These are phyloP conservation scores for Calliscelio sp. DNA, from an alignment of 2,888 invertebrate genomes.

Conservation along the genomic window DNA sequence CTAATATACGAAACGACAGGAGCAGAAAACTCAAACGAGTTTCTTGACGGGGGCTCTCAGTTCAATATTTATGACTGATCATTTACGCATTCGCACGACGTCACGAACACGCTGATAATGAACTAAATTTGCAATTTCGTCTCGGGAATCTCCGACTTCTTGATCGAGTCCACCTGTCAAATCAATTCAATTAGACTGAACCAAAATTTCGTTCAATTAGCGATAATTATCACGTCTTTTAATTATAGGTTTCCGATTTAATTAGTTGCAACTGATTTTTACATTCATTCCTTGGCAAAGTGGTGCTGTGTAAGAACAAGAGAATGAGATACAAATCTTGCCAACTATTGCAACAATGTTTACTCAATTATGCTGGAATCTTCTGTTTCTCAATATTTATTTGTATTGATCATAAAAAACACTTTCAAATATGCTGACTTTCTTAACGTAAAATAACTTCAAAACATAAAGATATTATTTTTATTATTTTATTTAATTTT, in stretches of 20 bases:
- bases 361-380: too few relatives aligned
- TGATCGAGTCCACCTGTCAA: neutral
- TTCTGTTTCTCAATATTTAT: too few relatives aligned
- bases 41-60: conserved; percentile 39
- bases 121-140: conserved; percentile 39
- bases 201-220: conserved; percentile 18
- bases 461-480: too few relatives aligned
- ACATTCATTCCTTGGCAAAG: too few relatives aligned
- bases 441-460: too few relatives aligned
- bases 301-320: too few relatives aligned
- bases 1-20: conserved; percentile 66
- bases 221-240: conserved; percentile 12
- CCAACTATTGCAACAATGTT: too few relatives aligned
- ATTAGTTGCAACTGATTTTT: too few relatives aligned
- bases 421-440: too few relatives aligned
- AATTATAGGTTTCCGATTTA: conserved; percentile 4
- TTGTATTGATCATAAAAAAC: too few relatives aligned
- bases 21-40: conserved; percentile 66
- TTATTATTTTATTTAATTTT: too few relatives aligned
- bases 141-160: neutral
- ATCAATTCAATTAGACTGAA: conserved; percentile 21
- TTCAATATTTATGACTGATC: conserved; percentile 62
- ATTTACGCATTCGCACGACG: conserved; percentile 50
- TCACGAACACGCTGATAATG: conserved; percentile 18
- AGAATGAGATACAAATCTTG: too few relatives aligned